Conservation (phyloP, 1,140 invertebrate genomes). For the Papilio helenus region DNA sequence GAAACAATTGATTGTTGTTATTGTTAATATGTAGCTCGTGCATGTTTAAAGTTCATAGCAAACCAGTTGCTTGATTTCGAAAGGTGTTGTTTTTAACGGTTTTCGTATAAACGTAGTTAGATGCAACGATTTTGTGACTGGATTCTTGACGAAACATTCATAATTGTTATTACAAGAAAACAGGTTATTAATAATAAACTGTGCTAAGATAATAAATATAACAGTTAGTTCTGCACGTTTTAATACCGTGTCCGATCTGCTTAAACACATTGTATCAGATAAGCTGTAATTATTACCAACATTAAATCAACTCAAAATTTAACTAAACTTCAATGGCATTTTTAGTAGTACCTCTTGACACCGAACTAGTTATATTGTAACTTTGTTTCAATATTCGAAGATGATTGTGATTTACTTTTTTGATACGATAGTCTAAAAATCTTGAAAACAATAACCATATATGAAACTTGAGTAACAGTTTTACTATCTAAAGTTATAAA, state of each 20-base stretch:
- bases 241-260: background rate
- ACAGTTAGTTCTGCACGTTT: conserved; percentile 1
- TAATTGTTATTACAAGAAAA: background rate
- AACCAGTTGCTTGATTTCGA: conserved; percentile 4
- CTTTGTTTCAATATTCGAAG: too few species aligned
- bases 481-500: too few species aligned
- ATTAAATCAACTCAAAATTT: background rate
- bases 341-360: background rate
- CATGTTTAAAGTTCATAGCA: background rate
- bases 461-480: too few species aligned
- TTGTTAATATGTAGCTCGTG: conserved; percentile 20
- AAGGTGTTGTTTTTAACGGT: conserved; percentile 8
- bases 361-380: too few species aligned
- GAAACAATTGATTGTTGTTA: conserved; percentile 34
- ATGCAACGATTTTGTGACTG: background rate
- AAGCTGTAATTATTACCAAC: background rate
- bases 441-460: too few species aligned
- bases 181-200: background rate
- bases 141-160: background rate
- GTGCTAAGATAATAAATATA: background rate
- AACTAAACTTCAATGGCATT: background rate
- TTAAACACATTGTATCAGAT: background rate
- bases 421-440: too few species aligned
- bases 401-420: too few species aligned
- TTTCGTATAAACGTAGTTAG: background rate